A percentile compares a stretch with the other conserved stretches of the same genome.
phyloP scores from a whole-genome alignment of 2,113 vertebrate genomes.

The Eleginops maclovinus region DNA sequence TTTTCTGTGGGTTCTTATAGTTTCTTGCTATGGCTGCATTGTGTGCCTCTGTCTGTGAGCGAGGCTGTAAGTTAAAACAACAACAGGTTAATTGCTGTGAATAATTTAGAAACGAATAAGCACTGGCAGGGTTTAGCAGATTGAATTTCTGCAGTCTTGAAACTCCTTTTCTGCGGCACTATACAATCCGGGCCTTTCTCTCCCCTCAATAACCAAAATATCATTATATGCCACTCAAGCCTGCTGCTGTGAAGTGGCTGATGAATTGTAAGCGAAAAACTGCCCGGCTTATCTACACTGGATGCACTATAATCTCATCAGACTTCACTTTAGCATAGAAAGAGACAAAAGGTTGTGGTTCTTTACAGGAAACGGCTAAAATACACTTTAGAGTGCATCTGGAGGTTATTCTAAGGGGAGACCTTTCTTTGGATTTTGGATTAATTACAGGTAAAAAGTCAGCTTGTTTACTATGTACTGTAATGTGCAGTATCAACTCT shows the following conservation, averaged over 20 bases:
- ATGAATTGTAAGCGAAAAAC: conserved; percentile 26
- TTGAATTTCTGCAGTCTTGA: conserved; percentile 62
- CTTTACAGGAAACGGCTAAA: conserved; percentile 20
- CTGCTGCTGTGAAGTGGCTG: background rate
- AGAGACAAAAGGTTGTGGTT: background rate
- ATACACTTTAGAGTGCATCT: background rate
- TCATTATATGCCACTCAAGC: conserved; percentile 57
- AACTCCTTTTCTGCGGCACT: conserved; percentile 42
- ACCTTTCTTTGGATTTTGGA: background rate
- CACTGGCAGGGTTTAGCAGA: conserved; percentile 28
- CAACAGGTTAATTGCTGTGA: conserved; percentile 64
- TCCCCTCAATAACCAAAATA: conserved; percentile 43
- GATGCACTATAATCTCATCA: conserved; percentile 9
- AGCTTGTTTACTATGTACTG: no score
- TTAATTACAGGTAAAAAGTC: background rate
- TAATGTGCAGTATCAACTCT: no score
- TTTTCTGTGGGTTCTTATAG: background rate
- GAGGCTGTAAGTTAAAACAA: conserved; percentile 39
- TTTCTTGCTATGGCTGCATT: background rate
- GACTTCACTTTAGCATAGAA: conserved; percentile 5
- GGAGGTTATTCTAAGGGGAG: background rate
- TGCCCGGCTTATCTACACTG: background rate
- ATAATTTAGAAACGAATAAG: conserved; percentile 72
- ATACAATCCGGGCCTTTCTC: background rate
- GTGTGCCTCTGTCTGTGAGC: background rate